Evolutionary conservation across 2,113 vertebrate genomes (phyloP).

Genomic region (Cyprinodon tularosa): DNA sequence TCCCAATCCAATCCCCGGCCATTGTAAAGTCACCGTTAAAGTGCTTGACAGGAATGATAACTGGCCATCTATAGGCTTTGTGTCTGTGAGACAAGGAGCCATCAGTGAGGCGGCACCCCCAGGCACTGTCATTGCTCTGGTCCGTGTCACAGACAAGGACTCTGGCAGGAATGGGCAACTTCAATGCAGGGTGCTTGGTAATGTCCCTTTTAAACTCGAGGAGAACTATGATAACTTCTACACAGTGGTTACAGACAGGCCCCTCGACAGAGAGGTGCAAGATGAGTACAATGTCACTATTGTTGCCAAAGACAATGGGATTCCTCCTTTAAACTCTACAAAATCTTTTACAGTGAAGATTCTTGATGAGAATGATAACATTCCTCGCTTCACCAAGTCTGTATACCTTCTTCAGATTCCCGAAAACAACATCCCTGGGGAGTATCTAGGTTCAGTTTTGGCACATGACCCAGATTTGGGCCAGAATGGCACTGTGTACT

Average conservation of each 20-base stretch:
- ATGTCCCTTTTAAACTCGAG: constrained; percentile 93
- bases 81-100: constrained; percentile 96
- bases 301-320: constrained; percentile 93
- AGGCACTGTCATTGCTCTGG: constrained; percentile 95
- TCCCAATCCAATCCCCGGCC: constrained; percentile 96
- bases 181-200: constrained; percentile 92
- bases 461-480: constrained; percentile 96
- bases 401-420: constrained; percentile 96
- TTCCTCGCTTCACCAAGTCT: constrained; percentile 92
- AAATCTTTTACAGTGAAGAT: constrained; percentile 96
- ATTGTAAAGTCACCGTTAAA: constrained; percentile 97
- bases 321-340: constrained; percentile 93
- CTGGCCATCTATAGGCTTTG: constrained; percentile 93
- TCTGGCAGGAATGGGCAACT: constrained; percentile 95
- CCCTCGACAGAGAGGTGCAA: constrained; percentile 91
- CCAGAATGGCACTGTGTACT: constrained; percentile 96
- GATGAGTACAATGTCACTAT: constrained; percentile 98
- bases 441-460: constrained; percentile 94
- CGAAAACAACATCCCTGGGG: constrained; percentile 98
- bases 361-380: constrained; percentile 96
- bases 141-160: constrained; percentile 95
- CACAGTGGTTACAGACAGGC: constrained; percentile 94
- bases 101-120: constrained; percentile 96
- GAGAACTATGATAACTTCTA: constrained; percentile 98
- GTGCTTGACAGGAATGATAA: constrained; percentile 98